These are phyloP conservation scores for Colaptes auratus DNA, from an alignment of 2,113 vertebrate species.

Conservation along the genomic window DNA sequence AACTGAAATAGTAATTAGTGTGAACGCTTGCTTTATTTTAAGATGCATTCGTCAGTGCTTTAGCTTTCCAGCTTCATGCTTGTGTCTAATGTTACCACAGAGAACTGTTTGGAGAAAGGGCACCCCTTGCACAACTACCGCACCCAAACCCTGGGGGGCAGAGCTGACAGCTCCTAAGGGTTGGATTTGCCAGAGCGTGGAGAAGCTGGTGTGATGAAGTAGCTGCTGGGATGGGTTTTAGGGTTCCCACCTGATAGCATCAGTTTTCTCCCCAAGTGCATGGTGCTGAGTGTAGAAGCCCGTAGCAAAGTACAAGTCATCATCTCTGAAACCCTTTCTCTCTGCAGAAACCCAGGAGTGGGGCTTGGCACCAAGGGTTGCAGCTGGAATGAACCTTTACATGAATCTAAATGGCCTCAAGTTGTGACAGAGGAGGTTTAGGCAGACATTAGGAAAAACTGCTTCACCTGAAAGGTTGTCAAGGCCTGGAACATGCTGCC, in stretches of 20 bases:
- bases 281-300: neutral
- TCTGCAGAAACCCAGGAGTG: rapidly evolving
- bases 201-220: rapidly evolving
- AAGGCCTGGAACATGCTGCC: neutral
- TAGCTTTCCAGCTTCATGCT: neutral
- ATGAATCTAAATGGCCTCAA: neutral
- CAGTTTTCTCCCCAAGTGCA: rapidly evolving
- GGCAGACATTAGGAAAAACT: neutral
- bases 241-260: rapidly evolving
- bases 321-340: neutral
- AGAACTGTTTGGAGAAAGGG: neutral
- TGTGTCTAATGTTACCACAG: slow-evolving; percentile 23
- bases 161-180: rapidly evolving
- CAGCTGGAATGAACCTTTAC: neutral
- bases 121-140: neutral
- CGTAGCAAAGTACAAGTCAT: rapidly evolving
- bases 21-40: slow-evolving; percentile 64
- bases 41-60: slow-evolving; percentile 54
- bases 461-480: neutral
- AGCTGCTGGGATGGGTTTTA: neutral
- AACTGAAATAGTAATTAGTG: slow-evolving; percentile 49
- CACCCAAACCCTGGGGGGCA: rapidly evolving
- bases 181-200: neutral
- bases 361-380: neutral
- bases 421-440: neutral